Evolutionary conservation across 2,888 invertebrate species (phyloP).

Genomic region (Corythucha ciliata): DNA sequence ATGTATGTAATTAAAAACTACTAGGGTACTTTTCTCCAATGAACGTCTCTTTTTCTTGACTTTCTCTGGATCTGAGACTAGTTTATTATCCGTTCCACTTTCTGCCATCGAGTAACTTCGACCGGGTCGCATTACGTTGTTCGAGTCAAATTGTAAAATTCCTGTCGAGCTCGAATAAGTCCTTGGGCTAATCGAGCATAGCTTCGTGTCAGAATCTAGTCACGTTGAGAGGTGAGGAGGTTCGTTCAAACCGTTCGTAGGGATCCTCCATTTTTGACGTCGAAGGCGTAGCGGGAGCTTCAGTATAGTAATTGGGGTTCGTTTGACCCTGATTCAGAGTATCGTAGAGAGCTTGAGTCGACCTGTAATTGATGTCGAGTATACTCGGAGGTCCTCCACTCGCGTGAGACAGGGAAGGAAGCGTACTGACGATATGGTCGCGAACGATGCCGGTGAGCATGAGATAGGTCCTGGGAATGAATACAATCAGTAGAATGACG

Average conservation of each 20-base stretch:
- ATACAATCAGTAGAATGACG: slow-evolving; percentile 52
- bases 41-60: no score
- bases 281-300: slow-evolving; percentile 33
- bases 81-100: no score
- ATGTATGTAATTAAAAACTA: no score
- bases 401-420: slow-evolving; percentile 36
- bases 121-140: no score
- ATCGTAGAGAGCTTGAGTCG: slow-evolving; percentile 39
- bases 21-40: no score
- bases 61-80: no score
- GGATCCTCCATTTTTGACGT: slow-evolving; percentile 32
- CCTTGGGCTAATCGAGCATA: slow-evolving; percentile 26
- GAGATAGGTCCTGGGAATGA: slow-evolving; percentile 59
- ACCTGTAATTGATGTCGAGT: slow-evolving; percentile 42
- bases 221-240: slow-evolving; percentile 37
- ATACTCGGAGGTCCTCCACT: slow-evolving; percentile 37
- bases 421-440: slow-evolving; percentile 44
- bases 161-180: no score
- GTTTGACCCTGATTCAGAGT: slow-evolving; percentile 34
- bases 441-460: slow-evolving; percentile 55
- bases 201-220: slow-evolving; percentile 37
- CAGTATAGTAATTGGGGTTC: slow-evolving; percentile 37
- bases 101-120: no score
- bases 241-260: slow-evolving; percentile 37
- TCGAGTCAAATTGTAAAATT: no score